A percentile compares a stretch with the other conserved stretches of the same genome.
Evolutionary conservation across 1,140 invertebrate species (phyloP).

Genomic region (Adelges cooleyi): DNA sequence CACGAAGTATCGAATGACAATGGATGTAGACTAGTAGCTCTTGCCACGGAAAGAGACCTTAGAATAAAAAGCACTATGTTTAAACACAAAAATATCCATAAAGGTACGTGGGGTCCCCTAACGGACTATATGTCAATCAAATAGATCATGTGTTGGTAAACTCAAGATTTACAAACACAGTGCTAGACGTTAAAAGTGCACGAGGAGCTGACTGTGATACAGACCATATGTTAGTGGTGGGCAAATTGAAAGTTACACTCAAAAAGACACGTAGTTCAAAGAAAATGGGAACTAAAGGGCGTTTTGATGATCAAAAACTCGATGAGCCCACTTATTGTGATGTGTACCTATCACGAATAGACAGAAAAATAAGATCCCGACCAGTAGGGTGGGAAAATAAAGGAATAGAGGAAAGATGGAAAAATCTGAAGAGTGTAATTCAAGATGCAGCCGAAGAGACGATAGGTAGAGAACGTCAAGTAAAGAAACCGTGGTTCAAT

Average conservation of each 20-base stretch:
- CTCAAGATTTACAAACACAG: slow-evolving; percentile 1
- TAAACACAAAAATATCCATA: slow-evolving; percentile 33
- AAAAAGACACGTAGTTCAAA: not conserved
- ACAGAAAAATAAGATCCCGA: slow-evolving; percentile 2
- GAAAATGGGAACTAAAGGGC: not conserved
- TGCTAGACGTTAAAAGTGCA: slow-evolving; percentile 23
- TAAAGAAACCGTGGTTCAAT: too few species aligned
- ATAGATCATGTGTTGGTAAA: slow-evolving; percentile 32
- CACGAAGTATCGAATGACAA: too few species aligned
- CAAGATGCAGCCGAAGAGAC: not conserved
- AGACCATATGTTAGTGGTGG: slow-evolving; percentile 29
- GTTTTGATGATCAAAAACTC: not conserved
- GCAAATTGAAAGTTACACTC: slow-evolving; percentile 22
- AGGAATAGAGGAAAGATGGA: not conserved
- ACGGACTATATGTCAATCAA: slow-evolving; percentile 30
- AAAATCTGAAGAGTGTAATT: not conserved
- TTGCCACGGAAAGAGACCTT: too few species aligned
- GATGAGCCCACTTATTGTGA: not conserved
- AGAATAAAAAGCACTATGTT: slow-evolving; percentile 32
- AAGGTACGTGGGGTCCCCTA: slow-evolving; percentile 32
- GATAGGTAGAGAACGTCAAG: too few species aligned
- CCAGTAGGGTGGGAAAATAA: not conserved
- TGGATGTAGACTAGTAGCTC: too few species aligned
- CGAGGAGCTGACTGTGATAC: slow-evolving; percentile 31
- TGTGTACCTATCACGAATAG: not conserved